A percentile compares a stretch with the other conserved stretches of the same genome.
phyloP scores from a whole-genome alignment of 1,140 invertebrate species.

The Drosophila equinoxialis region DNA sequence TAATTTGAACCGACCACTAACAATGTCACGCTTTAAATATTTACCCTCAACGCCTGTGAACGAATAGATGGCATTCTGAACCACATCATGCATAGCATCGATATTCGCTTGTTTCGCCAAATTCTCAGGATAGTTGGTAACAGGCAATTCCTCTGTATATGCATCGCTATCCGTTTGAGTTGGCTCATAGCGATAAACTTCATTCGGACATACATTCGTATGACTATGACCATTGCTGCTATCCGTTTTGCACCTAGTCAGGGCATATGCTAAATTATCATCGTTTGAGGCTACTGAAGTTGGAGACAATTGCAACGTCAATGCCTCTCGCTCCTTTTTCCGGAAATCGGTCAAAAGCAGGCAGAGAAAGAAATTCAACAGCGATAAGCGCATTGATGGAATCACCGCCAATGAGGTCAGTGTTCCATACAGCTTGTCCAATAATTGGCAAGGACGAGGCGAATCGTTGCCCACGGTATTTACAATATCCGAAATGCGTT shows the following conservation, averaged over 20 bases:
- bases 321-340: neutral
- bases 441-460: neutral
- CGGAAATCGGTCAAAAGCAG: neutral
- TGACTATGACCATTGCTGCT: neutral
- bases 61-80: constrained; percentile 91
- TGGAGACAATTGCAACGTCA: neutral
- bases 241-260: neutral
- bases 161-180: constrained; percentile 5
- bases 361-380: neutral
- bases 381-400: neutral
- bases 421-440: neutral
- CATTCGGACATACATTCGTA: constrained; percentile 12
- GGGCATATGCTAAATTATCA: neutral
- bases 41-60: constrained; percentile 93
- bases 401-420: neutral
- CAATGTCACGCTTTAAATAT: constrained; percentile 87
- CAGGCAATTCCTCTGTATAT: neutral
- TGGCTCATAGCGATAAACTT: constrained; percentile 33
- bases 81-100: constrained; percentile 83
- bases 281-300: neutral
- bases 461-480: neutral
- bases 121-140: constrained; percentile 25
- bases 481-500: neutral
- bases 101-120: constrained; percentile 26
- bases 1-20: constrained; percentile 87